Conservation (phyloP, 1,140 invertebrate species). For the Conopomorpha cramerella region DNA sequence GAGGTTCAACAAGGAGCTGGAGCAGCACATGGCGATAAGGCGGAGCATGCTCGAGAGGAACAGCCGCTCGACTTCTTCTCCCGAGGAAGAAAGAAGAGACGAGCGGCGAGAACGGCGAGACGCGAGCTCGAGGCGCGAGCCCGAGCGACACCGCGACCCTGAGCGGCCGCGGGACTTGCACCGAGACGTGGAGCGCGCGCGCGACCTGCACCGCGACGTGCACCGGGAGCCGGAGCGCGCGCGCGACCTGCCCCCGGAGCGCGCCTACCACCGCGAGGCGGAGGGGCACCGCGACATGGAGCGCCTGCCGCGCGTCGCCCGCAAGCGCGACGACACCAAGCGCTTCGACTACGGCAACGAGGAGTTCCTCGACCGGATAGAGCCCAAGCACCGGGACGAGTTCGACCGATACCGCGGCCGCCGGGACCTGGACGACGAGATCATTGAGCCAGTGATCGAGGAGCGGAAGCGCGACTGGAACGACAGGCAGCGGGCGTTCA, state of each 20-base stretch:
- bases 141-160: too few species aligned
- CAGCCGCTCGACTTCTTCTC: conserved; percentile 55
- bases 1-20: conserved; percentile 61
- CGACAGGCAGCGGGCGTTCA: conserved; percentile 45
- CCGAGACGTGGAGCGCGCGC: conserved; percentile 36
- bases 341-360: conserved; percentile 41
- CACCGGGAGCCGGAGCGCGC: conserved; percentile 36
- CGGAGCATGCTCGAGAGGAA: conserved; percentile 52
- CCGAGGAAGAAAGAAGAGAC: conserved; percentile 48
- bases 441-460: conserved; percentile 51
- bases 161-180: conserved; percentile 15
- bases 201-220: conserved; percentile 35
- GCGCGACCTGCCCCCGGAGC: conserved; percentile 18
- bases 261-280: conserved; percentile 17
- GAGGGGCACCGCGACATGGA: conserved; percentile 36
- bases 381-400: conserved; percentile 36
- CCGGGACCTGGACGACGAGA: conserved; percentile 49
- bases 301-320: conserved; percentile 38
- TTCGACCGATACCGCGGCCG: conserved; percentile 35
- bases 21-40: conserved; percentile 52
- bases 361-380: conserved; percentile 41
- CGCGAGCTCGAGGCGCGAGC: conserved; percentile 35
- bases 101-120: conserved; percentile 47
- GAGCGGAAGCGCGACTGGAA: conserved; percentile 41
- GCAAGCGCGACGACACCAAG: conserved; percentile 40